Conservation (phyloP, 2,113 vertebrate species). For the Boulengeromyrus knoepffleri region DNA sequence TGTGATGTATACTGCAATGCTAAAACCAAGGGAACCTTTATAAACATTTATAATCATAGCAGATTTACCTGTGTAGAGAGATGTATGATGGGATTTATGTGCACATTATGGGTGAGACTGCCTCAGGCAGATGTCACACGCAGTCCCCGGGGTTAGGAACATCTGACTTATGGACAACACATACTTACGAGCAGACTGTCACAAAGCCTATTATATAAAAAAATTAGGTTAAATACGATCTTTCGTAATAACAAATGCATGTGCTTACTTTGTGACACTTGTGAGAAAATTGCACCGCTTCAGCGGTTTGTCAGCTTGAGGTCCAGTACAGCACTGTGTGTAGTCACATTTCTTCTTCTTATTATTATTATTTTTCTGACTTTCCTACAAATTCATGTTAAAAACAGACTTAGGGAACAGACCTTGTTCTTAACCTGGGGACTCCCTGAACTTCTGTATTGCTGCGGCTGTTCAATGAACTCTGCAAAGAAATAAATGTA, state of each 20-base stretch:
- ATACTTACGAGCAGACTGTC: neutral
- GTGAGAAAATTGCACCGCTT: neutral
- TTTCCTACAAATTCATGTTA: neutral
- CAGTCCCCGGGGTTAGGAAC: neutral
- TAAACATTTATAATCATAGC: neutral
- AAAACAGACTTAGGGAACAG: neutral
- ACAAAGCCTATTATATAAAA: neutral
- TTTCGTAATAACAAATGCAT: neutral
- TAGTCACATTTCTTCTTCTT: neutral
- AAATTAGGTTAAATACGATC: neutral
- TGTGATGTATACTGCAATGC: conserved; percentile 9
- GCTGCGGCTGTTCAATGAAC: neutral
- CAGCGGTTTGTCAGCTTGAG: neutral
- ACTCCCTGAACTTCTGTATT: neutral
- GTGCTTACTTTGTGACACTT: neutral
- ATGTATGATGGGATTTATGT: neutral
- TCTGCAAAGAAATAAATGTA: neutral
- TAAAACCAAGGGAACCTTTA: neutral
- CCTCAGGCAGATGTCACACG: neutral
- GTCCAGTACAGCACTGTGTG: neutral
- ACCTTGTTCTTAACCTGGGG: neutral
- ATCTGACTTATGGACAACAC: neutral
- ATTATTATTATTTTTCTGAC: neutral
- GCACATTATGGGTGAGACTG: neutral
- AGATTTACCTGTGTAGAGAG: neutral